These are phyloP conservation scores for Caenorhabditis briggsae DNA, from an alignment of 1,140 invertebrate genomes.

Conservation along the genomic window DNA sequence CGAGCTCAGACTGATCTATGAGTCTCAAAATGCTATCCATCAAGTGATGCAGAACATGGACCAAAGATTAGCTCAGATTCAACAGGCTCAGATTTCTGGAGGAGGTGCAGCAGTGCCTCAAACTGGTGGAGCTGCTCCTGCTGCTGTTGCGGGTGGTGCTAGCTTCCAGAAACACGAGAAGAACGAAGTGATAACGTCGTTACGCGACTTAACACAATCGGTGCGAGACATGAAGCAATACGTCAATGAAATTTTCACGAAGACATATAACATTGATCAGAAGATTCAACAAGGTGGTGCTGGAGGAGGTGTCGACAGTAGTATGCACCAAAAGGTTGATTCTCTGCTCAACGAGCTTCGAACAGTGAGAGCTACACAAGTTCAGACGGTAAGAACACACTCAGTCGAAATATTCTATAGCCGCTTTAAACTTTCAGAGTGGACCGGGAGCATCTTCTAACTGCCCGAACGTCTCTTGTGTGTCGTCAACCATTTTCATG, in stretches of 20 bases:
- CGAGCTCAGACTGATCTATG: conserved; percentile 76
- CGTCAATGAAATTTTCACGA: conserved; percentile 78
- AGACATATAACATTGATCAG: conserved; percentile 77
- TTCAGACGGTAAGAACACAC: conserved; percentile 21
- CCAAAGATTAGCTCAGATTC: conserved; percentile 24
- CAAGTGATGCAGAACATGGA: conserved; percentile 63
- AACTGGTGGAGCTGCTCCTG: conserved; percentile 34
- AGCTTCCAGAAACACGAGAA: conserved; percentile 74
- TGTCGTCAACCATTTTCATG: conserved; percentile 74
- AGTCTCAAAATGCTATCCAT: conserved; percentile 74
- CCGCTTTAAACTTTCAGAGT: conserved; percentile 34
- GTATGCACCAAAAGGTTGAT: conserved; percentile 63
- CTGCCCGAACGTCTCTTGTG: conserved; percentile 65
- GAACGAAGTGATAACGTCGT: conserved; percentile 73
- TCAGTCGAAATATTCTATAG: background rate
- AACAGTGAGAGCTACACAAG: conserved; percentile 54
- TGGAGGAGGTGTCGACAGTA: conserved; percentile 51
- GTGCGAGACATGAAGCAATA: conserved; percentile 77
- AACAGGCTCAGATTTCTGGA: conserved; percentile 10
- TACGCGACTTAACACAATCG: conserved; percentile 72
- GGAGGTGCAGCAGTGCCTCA: conserved; percentile 5
- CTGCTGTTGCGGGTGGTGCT: conserved; percentile 31
- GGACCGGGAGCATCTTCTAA: conserved; percentile 33
- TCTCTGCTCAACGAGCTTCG: conserved; percentile 59
- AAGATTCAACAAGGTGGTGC: conserved; percentile 62